A percentile compares a stretch with the other conserved stretches of the same genome.
These are phyloP conservation scores for Apocheima hispidaria DNA, from an alignment of 2,888 invertebrate species.

Conservation along the genomic window DNA sequence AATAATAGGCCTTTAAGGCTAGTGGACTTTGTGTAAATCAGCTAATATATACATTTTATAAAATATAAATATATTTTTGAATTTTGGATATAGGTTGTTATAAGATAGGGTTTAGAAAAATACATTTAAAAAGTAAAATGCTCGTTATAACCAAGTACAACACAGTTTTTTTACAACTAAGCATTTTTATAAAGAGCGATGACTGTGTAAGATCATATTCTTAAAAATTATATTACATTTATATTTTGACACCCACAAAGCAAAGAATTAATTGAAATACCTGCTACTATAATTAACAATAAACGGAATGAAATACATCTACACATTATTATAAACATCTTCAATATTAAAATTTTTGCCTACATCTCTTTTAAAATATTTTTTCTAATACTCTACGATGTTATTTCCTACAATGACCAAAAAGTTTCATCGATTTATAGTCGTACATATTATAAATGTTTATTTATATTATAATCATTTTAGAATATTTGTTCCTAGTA, in stretches of 20 bases:
- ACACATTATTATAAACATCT: constrained; percentile 24
- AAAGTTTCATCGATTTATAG: constrained; percentile 20
- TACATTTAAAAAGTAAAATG: neutral
- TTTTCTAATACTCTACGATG: constrained; percentile 38
- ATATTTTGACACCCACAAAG: constrained; percentile 23
- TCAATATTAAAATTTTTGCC: constrained; percentile 31
- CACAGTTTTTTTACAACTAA: too few relatives aligned
- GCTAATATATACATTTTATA: neutral
- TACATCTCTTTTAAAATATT: constrained; percentile 29
- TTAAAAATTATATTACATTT: neutral
- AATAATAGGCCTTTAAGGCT: neutral
- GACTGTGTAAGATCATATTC: neutral
- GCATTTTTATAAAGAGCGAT: neutral
- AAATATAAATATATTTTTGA: neutral
- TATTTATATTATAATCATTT: constrained; percentile 22
- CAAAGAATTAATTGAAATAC: constrained; percentile 27
- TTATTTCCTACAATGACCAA: constrained; percentile 28
- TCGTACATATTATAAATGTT: constrained; percentile 28
- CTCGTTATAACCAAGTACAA: neutral
- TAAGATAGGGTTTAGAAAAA: neutral
- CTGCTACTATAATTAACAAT: constrained; percentile 28
- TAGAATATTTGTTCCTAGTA: constrained; percentile 24
- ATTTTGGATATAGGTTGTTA: neutral
- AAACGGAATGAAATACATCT: constrained; percentile 30
- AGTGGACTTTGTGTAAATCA: neutral